Conservation (phyloP, 2,113 vertebrate genomes). For the Strix aluco region DNA sequence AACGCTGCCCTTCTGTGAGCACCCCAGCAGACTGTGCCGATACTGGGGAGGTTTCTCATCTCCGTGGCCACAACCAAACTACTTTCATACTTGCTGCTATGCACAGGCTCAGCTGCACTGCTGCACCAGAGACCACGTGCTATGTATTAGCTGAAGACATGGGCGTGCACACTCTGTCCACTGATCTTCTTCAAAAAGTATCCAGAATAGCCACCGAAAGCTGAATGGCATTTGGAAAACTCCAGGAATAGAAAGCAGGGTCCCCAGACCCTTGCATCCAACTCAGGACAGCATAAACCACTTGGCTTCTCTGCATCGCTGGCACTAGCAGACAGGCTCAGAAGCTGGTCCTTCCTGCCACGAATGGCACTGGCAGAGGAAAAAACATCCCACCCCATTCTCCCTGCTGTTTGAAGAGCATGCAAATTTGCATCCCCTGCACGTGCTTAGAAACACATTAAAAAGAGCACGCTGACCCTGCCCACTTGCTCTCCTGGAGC, state of each 20-base stretch:
- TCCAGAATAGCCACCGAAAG: neutral
- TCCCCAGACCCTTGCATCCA: neutral
- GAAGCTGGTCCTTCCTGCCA: neutral
- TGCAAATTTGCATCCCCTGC: neutral
- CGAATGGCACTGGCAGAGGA: neutral
- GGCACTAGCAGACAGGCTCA: neutral
- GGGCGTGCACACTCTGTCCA: accelerated
- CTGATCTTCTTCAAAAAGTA: neutral
- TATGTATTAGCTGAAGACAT: neutral
- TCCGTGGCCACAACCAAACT: neutral
- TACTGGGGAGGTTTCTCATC: neutral
- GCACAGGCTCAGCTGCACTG: neutral
- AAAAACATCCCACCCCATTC: neutral
- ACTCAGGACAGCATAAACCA: neutral
- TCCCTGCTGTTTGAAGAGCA: accelerated
- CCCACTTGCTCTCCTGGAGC: neutral
- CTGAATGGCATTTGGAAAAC: neutral
- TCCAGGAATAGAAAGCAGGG: neutral
- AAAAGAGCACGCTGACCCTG: neutral
- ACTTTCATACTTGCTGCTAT: neutral
- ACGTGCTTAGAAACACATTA: neutral
- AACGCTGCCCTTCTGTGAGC: neutral
- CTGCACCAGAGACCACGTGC: neutral
- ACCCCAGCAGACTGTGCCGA: neutral
- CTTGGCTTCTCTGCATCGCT: neutral